Percentiles rank a stretch among this genome's conserved stretches.
These are phyloP conservation scores for Bagarius yarrelli DNA, from an alignment of 2,113 vertebrate genomes.

Conservation along the genomic window DNA sequence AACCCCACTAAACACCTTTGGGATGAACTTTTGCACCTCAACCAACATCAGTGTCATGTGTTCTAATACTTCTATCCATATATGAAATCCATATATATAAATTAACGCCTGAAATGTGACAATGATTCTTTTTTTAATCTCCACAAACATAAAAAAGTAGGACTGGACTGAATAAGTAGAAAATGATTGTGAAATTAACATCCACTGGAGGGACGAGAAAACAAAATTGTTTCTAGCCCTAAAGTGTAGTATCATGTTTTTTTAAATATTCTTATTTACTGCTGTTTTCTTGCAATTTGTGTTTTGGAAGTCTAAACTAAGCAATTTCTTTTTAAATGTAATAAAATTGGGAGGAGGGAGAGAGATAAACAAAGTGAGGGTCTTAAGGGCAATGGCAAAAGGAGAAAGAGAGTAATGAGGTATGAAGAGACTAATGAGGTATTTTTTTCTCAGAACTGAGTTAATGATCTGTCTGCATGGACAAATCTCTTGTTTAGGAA, in stretches of 20 bases:
- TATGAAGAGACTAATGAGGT: constrained; percentile 50
- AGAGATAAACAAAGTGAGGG: not conserved
- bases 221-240: constrained; percentile 14
- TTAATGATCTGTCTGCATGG: constrained; percentile 52
- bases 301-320: not conserved
- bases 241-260: constrained; percentile 13
- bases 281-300: constrained; percentile 25
- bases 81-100: no score
- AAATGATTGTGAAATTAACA: constrained; percentile 3
- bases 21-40: no score
- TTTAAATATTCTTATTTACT: constrained; percentile 4
- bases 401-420: constrained; percentile 47
- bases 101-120: no score
- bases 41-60: no score
- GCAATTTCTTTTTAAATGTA: not conserved
- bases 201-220: constrained; percentile 12
- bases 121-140: no score
- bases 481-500: constrained; percentile 47
- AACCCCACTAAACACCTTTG: no score
- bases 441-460: constrained; percentile 39
- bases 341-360: not conserved
- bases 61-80: no score
- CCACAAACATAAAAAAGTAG: not conserved
- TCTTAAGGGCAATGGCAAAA: constrained; percentile 37
- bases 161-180: not conserved